Evolutionary conservation across 1,140 invertebrate species (phyloP), one percentile per base, ranked within the genome.

Genomic region (Ericerus pela): DNA sequence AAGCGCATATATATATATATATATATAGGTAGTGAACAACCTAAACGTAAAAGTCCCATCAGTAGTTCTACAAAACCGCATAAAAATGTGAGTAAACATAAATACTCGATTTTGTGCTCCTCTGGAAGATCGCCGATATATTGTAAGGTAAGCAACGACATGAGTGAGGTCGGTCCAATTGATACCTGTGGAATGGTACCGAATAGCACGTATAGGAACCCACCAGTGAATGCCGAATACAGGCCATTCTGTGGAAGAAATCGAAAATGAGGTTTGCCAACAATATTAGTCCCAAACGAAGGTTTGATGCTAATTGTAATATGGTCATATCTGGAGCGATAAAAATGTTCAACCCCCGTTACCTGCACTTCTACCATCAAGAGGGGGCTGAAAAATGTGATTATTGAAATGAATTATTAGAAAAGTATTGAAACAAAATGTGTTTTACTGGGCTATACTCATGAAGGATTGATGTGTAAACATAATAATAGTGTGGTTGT

Each of bases 151-250:
- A 89, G 69, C 26, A 93, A 70, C 37, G 87, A 76, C 83, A 91
- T 87, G 18, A 93, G 73, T 33, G 85, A 88, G 0, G 87, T 89
- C 0, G 88, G 86, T 26, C 88, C 89, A 58, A 94, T 88, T 0
- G 88, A 91, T 2, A 95, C 83, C 72, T 95, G 85, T 66, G 84
- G 89, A 43, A 90, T 82, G 0, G 87, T 90, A 4, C 92, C 93
- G 62, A 97, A 80, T 55, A 93, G 68, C 33, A 84, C 73, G 68
- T 96, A 96, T 16, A 94, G 70, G 62, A 95, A 88, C 59, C 83
- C 76, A 12, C 81, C 81, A 65, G 83, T 72, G 62, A 84, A 81
- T 4, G 80, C 76, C 1, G 81, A 78, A 60, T 85, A 84, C 2
- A 85, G 67, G 1, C 83, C 83, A 78, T 71, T 88, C 84, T 80